These are phyloP conservation scores for Apamea epomidion DNA, from an alignment of 2,888 invertebrate species.

Conservation along the genomic window DNA sequence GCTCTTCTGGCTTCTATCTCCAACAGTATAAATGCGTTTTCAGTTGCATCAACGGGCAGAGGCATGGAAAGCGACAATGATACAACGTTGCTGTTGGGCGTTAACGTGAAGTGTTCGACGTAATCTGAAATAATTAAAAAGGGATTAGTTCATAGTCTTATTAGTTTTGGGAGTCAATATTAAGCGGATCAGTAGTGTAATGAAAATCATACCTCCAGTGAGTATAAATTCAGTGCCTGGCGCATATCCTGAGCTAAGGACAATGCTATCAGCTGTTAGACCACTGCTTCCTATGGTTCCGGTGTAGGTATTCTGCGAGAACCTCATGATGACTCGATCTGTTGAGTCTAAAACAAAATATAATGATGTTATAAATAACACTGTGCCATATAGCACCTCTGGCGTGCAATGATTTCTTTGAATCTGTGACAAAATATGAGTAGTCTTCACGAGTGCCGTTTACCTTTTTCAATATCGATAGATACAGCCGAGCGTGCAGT, in stretches of 20 bases:
- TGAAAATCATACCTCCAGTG: conserved; percentile 73
- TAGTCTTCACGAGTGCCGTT: background rate
- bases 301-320: conserved; percentile 76
- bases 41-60: background rate
- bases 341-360: conserved; percentile 7
- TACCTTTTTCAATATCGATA: conserved; percentile 65
- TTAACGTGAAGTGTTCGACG: background rate
- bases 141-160: background rate
- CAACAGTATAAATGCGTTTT: background rate
- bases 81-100: background rate
- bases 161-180: background rate
- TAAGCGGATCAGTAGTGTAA: background rate
- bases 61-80: background rate
- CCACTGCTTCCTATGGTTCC: conserved; percentile 71
- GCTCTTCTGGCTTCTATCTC: background rate
- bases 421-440: too few relatives aligned
- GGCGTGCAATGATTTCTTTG: too few relatives aligned
- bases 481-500: conserved; percentile 64
- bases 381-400: fast-evolving
- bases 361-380: background rate
- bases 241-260: conserved; percentile 74
- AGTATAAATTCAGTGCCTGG: conserved; percentile 72
- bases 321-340: conserved; percentile 69
- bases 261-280: conserved; percentile 71
- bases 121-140: background rate